phyloP scores from a whole-genome alignment of 1,140 invertebrate species.

The Drosophila quadrilineata region DNA sequence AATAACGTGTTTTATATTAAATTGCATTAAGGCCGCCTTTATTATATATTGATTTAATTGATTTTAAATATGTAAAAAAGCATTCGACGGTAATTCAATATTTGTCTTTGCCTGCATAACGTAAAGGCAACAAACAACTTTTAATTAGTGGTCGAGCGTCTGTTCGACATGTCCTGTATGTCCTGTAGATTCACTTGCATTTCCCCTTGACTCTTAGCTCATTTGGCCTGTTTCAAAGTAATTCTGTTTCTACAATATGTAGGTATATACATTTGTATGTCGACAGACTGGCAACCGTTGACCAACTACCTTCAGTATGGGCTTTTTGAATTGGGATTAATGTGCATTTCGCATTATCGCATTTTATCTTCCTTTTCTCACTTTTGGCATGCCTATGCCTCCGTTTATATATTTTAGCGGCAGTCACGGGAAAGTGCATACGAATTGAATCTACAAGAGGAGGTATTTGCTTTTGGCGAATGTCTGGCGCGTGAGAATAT shows the following conservation, averaged over 20 bases:
- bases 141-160: slow-evolving; percentile 56
- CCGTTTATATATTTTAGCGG: no score
- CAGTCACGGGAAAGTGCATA: background rate
- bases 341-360: slow-evolving; percentile 71
- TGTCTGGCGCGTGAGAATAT: no score
- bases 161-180: background rate
- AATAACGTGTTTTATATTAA: slow-evolving; percentile 40
- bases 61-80: slow-evolving; percentile 81
- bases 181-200: no score
- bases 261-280: no score
- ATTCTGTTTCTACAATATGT: no score
- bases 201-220: background rate
- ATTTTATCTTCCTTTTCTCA: slow-evolving; percentile 33
- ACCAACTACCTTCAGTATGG: background rate
- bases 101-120: slow-evolving; percentile 77
- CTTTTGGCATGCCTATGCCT: background rate
- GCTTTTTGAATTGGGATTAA: slow-evolving; percentile 51
- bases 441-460: no score
- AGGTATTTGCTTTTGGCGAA: no score
- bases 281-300: background rate
- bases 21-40: slow-evolving; percentile 72
- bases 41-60: slow-evolving; percentile 81
- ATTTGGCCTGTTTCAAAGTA: no score
- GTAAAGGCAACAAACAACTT: slow-evolving; percentile 58
- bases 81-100: slow-evolving; percentile 72